These are phyloP conservation scores for Chelmon rostratus DNA, from an alignment of 2,797 vertebrate genomes.

Conservation along the genomic window DNA sequence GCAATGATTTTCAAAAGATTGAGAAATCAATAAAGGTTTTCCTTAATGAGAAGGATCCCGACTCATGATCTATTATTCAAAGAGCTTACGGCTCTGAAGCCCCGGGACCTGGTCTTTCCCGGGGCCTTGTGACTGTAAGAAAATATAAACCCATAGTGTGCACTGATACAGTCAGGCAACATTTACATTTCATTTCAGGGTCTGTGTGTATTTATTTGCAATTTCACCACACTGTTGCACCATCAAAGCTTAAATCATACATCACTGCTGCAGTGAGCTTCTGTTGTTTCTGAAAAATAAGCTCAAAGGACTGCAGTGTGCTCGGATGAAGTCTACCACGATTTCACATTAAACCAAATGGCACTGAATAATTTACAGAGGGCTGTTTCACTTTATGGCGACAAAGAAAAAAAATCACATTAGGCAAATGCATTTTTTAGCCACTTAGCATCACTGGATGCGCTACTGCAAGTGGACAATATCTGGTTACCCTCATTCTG, in stretches of 20 bases:
- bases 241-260: slow-evolving; percentile 76
- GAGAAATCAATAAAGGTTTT: slow-evolving; percentile 91
- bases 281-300: slow-evolving; percentile 71
- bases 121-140: slow-evolving; percentile 3
- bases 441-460: slow-evolving; percentile 23
- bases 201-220: slow-evolving; percentile 61
- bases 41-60: slow-evolving; percentile 81
- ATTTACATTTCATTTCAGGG: slow-evolving; percentile 71
- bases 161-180: slow-evolving; percentile 50
- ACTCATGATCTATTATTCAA: slow-evolving; percentile 49
- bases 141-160: slow-evolving; percentile 22
- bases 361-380: slow-evolving; percentile 58
- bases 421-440: slow-evolving; percentile 39
- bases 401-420: slow-evolving; percentile 36
- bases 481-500: background rate
- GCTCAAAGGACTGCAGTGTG: slow-evolving; percentile 54
- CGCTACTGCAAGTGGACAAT: slow-evolving; percentile 11
- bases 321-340: slow-evolving; percentile 30
- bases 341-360: slow-evolving; percentile 63
- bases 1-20: slow-evolving; percentile 88
- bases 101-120: slow-evolving; percentile 2
- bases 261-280: slow-evolving; percentile 53
- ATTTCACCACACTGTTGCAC: slow-evolving; percentile 63
- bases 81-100: slow-evolving; percentile 16
- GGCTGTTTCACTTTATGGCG: slow-evolving; percentile 36